Conservation (phyloP, 2,113 vertebrate species). For the Hemiscyllium ocellatum region DNA sequence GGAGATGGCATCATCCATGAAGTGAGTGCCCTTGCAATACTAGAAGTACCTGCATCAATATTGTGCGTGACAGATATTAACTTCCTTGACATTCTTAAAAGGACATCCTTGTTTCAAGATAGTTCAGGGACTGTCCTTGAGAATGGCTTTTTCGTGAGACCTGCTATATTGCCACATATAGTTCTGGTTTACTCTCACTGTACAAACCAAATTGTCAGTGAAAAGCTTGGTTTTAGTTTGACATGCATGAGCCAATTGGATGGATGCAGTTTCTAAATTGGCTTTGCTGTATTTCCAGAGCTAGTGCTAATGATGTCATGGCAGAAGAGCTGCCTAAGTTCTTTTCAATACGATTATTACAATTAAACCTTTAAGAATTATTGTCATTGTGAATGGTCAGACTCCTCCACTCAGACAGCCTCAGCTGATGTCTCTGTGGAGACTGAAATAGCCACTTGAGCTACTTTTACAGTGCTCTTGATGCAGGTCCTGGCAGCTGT, state of each 20-base stretch:
- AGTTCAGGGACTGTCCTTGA: not conserved
- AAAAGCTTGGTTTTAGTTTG: conserved; percentile 20
- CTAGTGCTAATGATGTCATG: not conserved
- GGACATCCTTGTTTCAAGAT: not conserved
- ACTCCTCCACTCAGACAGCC: conserved; percentile 68
- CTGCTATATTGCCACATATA: not conserved
- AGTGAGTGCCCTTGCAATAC: not conserved
- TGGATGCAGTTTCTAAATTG: not conserved
- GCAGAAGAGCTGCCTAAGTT: conserved; percentile 14
- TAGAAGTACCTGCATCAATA: not conserved
- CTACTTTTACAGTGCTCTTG: conserved; percentile 99
- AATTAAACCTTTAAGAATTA: not conserved
- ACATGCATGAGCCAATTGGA: not conserved
- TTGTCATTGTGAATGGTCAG: not conserved
- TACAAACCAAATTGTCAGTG: conserved; percentile 1
- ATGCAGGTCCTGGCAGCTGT: conserved; percentile 92
- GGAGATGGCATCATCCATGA: not conserved
- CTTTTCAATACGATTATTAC: not conserved
- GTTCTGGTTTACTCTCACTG: not conserved
- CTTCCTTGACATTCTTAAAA: conserved; percentile 6
- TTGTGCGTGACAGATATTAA: conserved; percentile 16
- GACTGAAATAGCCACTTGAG: conserved; percentile 98
- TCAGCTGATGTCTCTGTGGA: conserved; percentile 96
- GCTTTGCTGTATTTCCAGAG: not conserved
- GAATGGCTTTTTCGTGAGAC: not conserved